A percentile compares a stretch with the other conserved stretches of the same genome.
Conservation (phyloP, 64 coral and sea anemone genomes). For the Trachythela sp. region DNA sequence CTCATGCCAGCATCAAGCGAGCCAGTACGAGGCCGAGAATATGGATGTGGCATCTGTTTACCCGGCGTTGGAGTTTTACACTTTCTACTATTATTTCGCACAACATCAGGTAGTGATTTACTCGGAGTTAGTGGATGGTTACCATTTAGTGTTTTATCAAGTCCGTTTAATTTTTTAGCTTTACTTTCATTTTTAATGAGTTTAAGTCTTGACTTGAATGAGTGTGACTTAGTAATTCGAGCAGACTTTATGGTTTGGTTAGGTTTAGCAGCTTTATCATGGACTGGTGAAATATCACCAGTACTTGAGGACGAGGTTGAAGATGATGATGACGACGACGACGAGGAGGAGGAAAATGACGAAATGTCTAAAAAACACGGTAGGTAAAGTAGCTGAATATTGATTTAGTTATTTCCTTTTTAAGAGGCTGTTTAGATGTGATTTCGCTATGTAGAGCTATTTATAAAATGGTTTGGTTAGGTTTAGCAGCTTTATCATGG, state of each 20-base stretch:
- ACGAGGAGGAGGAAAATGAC: neutral
- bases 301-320: neutral
- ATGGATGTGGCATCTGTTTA: neutral
- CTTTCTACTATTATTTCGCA: neutral
- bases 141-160: constrained; percentile 2
- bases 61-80: neutral
- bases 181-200: constrained; percentile 5
- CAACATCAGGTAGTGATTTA: constrained; percentile 3
- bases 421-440: no score
- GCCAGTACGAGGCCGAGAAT: constrained; percentile 9
- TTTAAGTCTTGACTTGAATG: constrained; percentile 25
- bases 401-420: no score
- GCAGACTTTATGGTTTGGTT: neutral
- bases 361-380: neutral
- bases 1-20: neutral
- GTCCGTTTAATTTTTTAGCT: neutral
- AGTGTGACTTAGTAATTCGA: constrained; percentile 7
- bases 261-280: neutral
- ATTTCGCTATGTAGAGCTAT: no score
- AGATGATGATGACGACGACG: neutral
- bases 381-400: neutral
- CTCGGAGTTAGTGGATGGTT: neutral
- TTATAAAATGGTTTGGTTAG: constrained; percentile 1
- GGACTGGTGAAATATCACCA: constrained; percentile 7
- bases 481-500: neutral